Evolutionary conservation across 2,888 invertebrate genomes (phyloP).

Genomic region (Morinoia aosen): DNA sequence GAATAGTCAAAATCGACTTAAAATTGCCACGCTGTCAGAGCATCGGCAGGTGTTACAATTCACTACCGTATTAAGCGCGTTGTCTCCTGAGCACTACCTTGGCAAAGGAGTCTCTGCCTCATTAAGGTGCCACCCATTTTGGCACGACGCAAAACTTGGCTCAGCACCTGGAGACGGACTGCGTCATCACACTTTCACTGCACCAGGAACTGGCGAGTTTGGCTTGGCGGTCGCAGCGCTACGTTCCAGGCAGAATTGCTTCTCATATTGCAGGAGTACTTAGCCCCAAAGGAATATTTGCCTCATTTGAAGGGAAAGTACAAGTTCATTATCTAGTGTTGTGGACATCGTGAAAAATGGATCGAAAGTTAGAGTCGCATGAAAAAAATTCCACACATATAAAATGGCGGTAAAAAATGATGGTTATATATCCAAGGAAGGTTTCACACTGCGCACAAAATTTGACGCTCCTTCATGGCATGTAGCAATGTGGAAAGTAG

Average conservation of each 20-base stretch:
- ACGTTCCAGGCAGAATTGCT: neutral
- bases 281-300: neutral
- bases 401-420: neutral
- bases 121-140: neutral
- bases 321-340: too few relatives aligned
- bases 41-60: too few relatives aligned
- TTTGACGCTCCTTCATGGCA: neutral
- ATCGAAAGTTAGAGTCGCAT: too few relatives aligned
- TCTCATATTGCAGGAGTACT: neutral
- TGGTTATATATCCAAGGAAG: too few relatives aligned
- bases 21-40: too few relatives aligned
- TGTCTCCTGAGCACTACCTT: too few relatives aligned
- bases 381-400: neutral
- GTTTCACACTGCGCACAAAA: too few relatives aligned
- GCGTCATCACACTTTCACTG: neutral
- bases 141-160: neutral
- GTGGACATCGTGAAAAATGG: too few relatives aligned
- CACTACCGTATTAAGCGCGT: too few relatives aligned
- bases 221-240: neutral
- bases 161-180: neutral
- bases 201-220: neutral
- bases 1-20: neutral
- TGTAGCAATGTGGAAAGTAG: neutral
- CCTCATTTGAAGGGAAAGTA: neutral
- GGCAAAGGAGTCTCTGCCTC: neutral